Evolutionary conservation across 2,113 vertebrate species (phyloP).

Genomic region (Aphyosemion australe): DNA sequence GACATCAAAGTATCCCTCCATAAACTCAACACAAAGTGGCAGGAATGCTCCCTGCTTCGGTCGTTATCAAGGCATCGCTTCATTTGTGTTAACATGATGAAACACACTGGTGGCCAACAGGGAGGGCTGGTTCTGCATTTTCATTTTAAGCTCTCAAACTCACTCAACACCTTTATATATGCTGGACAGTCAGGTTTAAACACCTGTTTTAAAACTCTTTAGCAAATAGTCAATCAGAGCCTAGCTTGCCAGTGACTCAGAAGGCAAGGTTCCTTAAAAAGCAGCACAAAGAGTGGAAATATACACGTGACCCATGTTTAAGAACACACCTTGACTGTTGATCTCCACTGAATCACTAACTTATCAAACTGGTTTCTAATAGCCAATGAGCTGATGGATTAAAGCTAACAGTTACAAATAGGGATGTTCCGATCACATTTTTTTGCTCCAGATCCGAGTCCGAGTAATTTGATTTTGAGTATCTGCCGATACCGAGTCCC

Average conservation of each 20-base stretch:
- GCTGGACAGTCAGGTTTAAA: no score
- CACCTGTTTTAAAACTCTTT: no score
- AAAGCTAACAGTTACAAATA: not conserved
- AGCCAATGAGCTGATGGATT: not conserved
- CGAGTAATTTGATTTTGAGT: no score
- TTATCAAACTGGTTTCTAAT: constrained; percentile 31
- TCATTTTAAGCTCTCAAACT: constrained; percentile 2
- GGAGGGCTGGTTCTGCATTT: constrained; percentile 58
- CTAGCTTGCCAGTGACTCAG: constrained; percentile 22
- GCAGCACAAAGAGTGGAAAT: not conserved
- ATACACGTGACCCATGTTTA: not conserved
- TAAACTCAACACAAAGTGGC: no score
- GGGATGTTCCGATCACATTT: no score
- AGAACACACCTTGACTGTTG: not conserved
- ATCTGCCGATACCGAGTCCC: no score
- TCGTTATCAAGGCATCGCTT: constrained; percentile 3
- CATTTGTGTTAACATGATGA: constrained; percentile 25
- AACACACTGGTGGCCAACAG: constrained; percentile 19
- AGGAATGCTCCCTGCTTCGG: not conserved
- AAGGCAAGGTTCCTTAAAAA: constrained; percentile 1
- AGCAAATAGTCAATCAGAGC: no score
- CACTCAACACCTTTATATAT: not conserved
- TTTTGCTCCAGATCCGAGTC: no score
- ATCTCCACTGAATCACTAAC: constrained; percentile 30
- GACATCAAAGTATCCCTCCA: not conserved